Conservation (phyloP, 2,888 invertebrate species). For the Myathropa florea region DNA sequence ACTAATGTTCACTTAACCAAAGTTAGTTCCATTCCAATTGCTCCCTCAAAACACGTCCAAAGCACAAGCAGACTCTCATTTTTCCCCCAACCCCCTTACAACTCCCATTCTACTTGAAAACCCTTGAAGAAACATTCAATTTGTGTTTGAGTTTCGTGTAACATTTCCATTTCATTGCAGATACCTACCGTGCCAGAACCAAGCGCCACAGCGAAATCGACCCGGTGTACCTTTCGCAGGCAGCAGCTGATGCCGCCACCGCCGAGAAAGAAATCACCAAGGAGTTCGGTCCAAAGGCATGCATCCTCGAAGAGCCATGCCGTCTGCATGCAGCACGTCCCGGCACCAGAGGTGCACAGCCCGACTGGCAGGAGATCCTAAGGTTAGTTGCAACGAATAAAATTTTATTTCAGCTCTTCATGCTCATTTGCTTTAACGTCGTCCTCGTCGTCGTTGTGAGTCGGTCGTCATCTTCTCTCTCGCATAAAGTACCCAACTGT, state of each 20-base stretch:
- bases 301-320: constrained; percentile 90
- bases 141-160: background rate
- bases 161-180: constrained; percentile 79
- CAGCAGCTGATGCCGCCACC: constrained; percentile 84
- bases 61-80: too few species aligned
- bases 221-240: constrained; percentile 78
- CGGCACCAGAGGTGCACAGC: constrained; percentile 77
- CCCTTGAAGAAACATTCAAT: background rate
- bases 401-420: constrained; percentile 53
- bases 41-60: too few species aligned
- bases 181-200: constrained; percentile 86
- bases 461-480: background rate
- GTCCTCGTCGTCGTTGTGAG: background rate
- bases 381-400: constrained; percentile 82
- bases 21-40: too few species aligned
- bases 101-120: background rate
- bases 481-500: background rate
- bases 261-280: constrained; percentile 90
- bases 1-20: too few species aligned
- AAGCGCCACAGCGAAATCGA: constrained; percentile 82
- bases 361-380: constrained; percentile 90
- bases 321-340: constrained; percentile 79
- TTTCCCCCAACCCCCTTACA: background rate
- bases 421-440: constrained; percentile 64
- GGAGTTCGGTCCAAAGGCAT: constrained; percentile 89